phyloP scores from a whole-genome alignment of 1,140 invertebrate genomes.

The Drosophila tristis region DNA sequence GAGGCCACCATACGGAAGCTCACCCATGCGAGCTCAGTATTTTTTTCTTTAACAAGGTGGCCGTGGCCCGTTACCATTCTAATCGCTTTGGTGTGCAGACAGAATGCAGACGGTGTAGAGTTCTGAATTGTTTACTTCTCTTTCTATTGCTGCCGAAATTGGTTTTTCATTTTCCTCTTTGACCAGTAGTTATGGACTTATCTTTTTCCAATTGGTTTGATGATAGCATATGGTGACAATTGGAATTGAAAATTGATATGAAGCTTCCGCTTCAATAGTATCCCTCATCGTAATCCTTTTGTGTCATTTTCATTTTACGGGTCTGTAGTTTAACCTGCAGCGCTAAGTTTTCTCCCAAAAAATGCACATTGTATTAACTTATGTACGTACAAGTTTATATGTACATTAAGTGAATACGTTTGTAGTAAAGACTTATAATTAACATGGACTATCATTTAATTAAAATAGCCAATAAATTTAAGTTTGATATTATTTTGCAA shows the following conservation, averaged over 20 bases:
- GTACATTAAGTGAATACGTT: too few species aligned
- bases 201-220: conserved; percentile 59
- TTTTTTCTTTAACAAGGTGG: background rate
- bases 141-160: conserved; percentile 37
- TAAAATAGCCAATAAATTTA: too few species aligned
- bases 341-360: too few species aligned
- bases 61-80: conserved; percentile 1
- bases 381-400: too few species aligned
- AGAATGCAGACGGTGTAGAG: background rate
- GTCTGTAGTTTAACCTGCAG: background rate
- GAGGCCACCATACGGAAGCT: too few species aligned
- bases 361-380: too few species aligned
- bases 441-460: too few species aligned
- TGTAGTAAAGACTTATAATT: too few species aligned
- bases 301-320: conserved; percentile 28
- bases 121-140: conserved; percentile 7
- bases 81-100: conserved; percentile 1
- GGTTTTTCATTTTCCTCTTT: conserved; percentile 51
- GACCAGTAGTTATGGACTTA: conserved; percentile 43
- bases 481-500: too few species aligned
- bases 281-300: conserved; percentile 37
- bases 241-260: conserved; percentile 54
- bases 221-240: conserved; percentile 66
- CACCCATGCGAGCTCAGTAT: background rate
- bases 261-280: conserved; percentile 49